Evolutionary conservation across 2,113 vertebrate genomes (phyloP), one percentile per base, ranked within the genome.

Genomic region (Rhipidura dahli): DNA sequence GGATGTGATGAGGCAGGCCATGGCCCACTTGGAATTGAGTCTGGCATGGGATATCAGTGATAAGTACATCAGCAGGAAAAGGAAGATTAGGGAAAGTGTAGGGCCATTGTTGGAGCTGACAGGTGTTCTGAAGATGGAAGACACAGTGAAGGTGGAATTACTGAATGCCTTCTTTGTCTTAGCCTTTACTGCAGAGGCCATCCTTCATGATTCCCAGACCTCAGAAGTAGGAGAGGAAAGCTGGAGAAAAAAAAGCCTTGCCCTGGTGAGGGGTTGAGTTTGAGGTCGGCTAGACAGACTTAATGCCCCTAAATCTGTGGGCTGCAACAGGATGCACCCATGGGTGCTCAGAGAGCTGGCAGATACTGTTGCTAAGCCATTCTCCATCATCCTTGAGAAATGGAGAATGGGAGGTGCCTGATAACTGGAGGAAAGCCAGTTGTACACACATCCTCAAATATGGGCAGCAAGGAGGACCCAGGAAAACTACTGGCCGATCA

Each of bases 301-400:
- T 40, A 56, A 17, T 1, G 0, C 30, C 20, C 16, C 4, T 47
- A 26, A 54, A 30, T 54, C 30, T 11, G 6, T 5, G 7, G 30
- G 9, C 24, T n/a, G 20, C 9, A n/a, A 2, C 0, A 0, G 23
- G 19, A 54, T 16, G 10, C 24, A 47, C 8, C n/a, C 2, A 6
- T 23, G 9, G 47, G 5, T 79, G n/a, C n/a, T 2, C 7, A n/a
- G n/a, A 7, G 24, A 87, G n/a, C 56, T 63, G 56, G n/a, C 56
- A 47, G 24, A 40, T 63, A 13, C 0, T 37, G 11, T 45, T 87
- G 28, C 28, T 54, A 54, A 53, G 47, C 39, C 15, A 47, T 51
- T 39, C 22, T 60, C 6, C n/a, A 14, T 54, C 37, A 45, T 22
- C 33, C 10, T 54, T 40, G 65, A 35, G 35, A 26, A 54, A 40